These are phyloP conservation scores for Lepidurus apus DNA, from an alignment of 1,140 invertebrate species.

Conservation along the genomic window DNA sequence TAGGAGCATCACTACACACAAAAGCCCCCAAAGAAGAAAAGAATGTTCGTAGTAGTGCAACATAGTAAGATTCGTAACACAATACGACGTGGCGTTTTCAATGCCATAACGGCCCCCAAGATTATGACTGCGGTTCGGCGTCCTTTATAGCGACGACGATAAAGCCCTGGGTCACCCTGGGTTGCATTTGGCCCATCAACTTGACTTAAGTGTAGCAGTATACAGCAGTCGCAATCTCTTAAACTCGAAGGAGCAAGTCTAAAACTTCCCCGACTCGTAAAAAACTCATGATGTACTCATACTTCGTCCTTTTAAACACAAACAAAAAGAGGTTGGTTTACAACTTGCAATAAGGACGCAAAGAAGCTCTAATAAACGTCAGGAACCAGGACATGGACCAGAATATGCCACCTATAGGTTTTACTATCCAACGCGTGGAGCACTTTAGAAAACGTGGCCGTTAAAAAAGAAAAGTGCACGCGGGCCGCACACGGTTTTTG, in stretches of 20 bases:
- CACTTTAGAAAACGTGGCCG: not conserved
- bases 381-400: not conserved
- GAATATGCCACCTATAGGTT: conserved; percentile 16
- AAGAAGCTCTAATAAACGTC: not conserved
- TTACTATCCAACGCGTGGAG: not conserved
- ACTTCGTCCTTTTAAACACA: not conserved
- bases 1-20: not conserved
- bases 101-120: not conserved
- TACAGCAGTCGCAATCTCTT: too few relatives aligned
- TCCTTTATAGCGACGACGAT: not conserved
- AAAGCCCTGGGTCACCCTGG: not conserved
- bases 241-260: too few relatives aligned
- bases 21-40: not conserved
- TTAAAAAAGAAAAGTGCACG: not conserved
- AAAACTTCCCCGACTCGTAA: too few relatives aligned
- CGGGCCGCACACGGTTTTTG: too few relatives aligned
- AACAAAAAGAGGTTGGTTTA: not conserved
- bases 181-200: not conserved
- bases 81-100: not conserved
- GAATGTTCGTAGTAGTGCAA: not conserved
- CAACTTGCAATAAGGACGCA: too few relatives aligned
- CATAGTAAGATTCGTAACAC: not conserved
- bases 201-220: not conserved
- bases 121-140: not conserved
- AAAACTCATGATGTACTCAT: not conserved